These are phyloP conservation scores for Eriocheir sinensis DNA, from an alignment of 1,140 invertebrate species.

Conservation along the genomic window DNA sequence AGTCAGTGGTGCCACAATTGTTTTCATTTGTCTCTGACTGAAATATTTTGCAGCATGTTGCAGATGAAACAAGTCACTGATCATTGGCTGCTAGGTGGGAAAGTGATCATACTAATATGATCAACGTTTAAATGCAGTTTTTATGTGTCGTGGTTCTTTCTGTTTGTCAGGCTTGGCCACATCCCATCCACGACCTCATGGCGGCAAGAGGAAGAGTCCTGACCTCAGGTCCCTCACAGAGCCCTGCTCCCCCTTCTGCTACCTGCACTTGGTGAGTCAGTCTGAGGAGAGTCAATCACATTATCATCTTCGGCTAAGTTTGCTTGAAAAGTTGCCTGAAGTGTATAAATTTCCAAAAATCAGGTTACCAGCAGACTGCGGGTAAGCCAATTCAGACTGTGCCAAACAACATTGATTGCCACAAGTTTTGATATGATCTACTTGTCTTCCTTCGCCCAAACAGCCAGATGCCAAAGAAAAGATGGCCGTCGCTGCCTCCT, in stretches of 20 bases:
- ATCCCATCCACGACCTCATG: slow-evolving; percentile 77
- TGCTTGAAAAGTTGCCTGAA: neutral
- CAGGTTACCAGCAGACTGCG: too few species aligned
- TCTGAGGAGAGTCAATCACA: too few species aligned
- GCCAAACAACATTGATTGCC: too few species aligned
- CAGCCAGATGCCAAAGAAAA: slow-evolving; percentile 90
- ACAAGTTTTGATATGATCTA: too few species aligned
- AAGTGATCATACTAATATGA: too few species aligned
- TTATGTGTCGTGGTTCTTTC: neutral
- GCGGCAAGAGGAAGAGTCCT: slow-evolving; percentile 91
- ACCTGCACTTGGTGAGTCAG: slow-evolving; percentile 90
- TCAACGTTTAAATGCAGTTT: neutral
- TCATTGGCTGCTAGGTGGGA: too few species aligned
- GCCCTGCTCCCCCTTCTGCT: slow-evolving; percentile 94
- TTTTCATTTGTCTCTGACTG: too few species aligned
- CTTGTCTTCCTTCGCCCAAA: slow-evolving; percentile 75
- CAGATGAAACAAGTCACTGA: too few species aligned
- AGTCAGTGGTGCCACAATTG: too few species aligned
- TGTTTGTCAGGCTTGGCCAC: slow-evolving; percentile 73
- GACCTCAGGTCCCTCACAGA: slow-evolving; percentile 93
- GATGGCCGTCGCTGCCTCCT: slow-evolving; percentile 86
- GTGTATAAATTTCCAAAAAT: neutral
- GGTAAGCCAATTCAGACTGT: too few species aligned
- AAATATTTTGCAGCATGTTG: too few species aligned
- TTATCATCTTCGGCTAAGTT: slow-evolving; percentile 54